Evolutionary conservation across 2,888 invertebrate species (phyloP).

Genomic region (Chymomyza fuscimana): DNA sequence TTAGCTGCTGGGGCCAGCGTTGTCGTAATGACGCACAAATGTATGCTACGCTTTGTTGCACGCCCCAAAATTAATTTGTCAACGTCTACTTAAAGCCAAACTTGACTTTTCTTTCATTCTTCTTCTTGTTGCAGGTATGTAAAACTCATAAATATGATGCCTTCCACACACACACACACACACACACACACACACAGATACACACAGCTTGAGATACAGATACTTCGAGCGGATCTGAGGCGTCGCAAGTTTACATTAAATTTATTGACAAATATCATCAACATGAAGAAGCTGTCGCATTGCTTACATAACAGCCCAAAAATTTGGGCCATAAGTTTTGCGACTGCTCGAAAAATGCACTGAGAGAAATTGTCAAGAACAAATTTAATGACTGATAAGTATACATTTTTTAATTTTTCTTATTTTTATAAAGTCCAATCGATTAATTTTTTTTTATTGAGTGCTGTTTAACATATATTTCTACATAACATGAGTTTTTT

Average conservation of each 20-base stretch:
- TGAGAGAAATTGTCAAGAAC: not conserved
- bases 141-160: constrained; percentile 18
- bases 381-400: not conserved
- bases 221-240: constrained; percentile 46
- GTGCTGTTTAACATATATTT: too few relatives aligned
- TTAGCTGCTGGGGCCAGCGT: constrained; percentile 10
- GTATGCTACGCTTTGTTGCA: constrained; percentile 24
- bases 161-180: constrained; percentile 16
- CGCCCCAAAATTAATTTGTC: constrained; percentile 65
- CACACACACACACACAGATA: constrained; percentile 11
- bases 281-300: constrained; percentile 50
- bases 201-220: not conserved
- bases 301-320: constrained; percentile 66
- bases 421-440: too few relatives aligned
- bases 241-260: constrained; percentile 59
- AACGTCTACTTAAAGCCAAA: constrained; percentile 68
- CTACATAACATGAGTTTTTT: too few relatives aligned
- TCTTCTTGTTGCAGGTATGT: constrained; percentile 35
- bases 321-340: constrained; percentile 63
- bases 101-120: constrained; percentile 39
- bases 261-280: constrained; percentile 74
- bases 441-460: too few relatives aligned
- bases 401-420: not conserved
- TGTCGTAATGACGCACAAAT: constrained; percentile 54
- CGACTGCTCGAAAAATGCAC: not conserved